These are phyloP conservation scores for Scartelaos histophorus DNA, from an alignment of 2,113 vertebrate genomes.

Conservation along the genomic window DNA sequence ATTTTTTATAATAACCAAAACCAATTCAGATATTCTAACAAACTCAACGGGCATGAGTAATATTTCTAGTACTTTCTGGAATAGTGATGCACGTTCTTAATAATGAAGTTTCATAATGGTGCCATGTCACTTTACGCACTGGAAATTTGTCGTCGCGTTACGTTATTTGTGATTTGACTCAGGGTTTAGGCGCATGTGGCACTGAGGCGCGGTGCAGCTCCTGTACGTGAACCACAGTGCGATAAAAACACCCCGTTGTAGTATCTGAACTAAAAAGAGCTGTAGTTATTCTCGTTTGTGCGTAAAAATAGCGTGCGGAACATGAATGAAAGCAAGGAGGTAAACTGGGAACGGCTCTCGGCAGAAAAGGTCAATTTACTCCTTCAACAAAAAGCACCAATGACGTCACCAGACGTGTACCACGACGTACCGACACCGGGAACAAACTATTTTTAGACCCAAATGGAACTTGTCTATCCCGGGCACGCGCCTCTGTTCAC, in stretches of 20 bases:
- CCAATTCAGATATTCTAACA: not conserved
- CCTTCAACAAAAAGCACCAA: slow-evolving; percentile 65
- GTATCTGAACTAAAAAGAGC: slow-evolving; percentile 10
- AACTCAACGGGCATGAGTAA: not conserved
- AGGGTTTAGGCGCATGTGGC: not conserved
- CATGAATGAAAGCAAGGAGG: slow-evolving; percentile 3
- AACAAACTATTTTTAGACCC: slow-evolving; percentile 73
- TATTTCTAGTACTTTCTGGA: not conserved
- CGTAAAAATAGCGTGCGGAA: slow-evolving; percentile 18
- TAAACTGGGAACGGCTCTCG: slow-evolving; percentile 20
- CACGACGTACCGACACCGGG: slow-evolving; percentile 62
- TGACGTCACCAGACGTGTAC: slow-evolving; percentile 75
- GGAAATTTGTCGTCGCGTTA: not conserved
- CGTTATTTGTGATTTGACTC: not conserved
- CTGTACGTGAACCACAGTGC: not conserved
- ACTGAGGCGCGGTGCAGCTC: not conserved
- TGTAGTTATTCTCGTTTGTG: slow-evolving; percentile 6
- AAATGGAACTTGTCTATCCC: slow-evolving; percentile 65
- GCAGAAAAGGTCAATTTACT: slow-evolving; percentile 72
- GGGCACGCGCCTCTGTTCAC: slow-evolving; percentile 59
- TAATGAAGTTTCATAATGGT: not conserved
- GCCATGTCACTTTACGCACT: not conserved
- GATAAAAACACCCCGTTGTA: not conserved
- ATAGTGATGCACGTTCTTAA: not conserved
- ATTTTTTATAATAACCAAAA: not conserved